phyloP scores from a whole-genome alignment of 2,888 invertebrate genomes.

The Clistopyga incitator region DNA sequence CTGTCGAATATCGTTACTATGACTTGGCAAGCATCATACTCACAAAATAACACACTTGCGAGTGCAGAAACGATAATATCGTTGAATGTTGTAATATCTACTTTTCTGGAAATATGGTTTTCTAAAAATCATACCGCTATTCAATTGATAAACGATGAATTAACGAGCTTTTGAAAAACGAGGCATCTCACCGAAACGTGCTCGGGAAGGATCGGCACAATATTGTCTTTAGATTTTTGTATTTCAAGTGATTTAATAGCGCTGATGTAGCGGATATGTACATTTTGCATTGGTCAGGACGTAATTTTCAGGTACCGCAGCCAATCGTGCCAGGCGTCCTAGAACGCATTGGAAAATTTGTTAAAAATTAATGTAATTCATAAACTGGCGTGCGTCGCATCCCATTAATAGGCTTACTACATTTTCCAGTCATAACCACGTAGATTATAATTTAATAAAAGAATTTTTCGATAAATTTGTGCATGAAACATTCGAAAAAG shows the following conservation, averaged over 20 bases:
- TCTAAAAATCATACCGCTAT: not conserved
- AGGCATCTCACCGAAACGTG: too few relatives aligned
- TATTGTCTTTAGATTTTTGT: not conserved
- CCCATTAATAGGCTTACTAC: not conserved
- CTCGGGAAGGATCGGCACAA: not conserved
- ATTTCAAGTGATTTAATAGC: constrained; percentile 8
- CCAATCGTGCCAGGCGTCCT: constrained; percentile 5
- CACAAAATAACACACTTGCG: too few relatives aligned
- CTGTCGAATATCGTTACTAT: too few relatives aligned
- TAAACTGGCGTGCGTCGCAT: constrained; percentile 6
- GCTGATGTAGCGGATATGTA: not conserved
- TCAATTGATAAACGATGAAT: not conserved
- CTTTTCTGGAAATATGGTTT: too few relatives aligned
- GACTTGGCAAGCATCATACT: too few relatives aligned
- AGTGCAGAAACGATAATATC: too few relatives aligned
- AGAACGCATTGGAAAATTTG: constrained; percentile 8
- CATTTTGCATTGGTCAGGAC: constrained; percentile 20
- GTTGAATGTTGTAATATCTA: too few relatives aligned
- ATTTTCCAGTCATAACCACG: not conserved
- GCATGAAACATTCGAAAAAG: constrained; percentile 32
- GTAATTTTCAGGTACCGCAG: constrained; percentile 44
- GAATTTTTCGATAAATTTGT: not conserved
- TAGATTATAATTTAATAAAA: constrained; percentile 28
- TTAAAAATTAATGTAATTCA: constrained; percentile 11
- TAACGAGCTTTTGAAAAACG: not conserved